Conservation (phyloP, 2,888 invertebrate genomes). For the Dysmachus trigonus region DNA sequence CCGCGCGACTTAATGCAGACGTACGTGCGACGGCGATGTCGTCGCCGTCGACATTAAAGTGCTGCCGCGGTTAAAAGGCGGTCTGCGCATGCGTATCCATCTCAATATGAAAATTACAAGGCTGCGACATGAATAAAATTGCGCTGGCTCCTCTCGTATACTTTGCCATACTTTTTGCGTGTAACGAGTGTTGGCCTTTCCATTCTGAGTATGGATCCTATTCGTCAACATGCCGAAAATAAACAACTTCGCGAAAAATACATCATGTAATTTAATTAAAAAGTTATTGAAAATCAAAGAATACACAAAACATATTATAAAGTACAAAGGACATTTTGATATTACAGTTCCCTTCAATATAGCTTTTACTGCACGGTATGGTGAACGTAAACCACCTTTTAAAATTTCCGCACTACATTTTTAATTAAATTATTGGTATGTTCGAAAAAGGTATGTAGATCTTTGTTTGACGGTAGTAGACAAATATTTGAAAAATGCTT, state of each 20-base stretch:
- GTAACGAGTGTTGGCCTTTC: not conserved
- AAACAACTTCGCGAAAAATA: not conserved
- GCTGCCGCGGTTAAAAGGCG: constrained; percentile 3
- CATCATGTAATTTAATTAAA: no score
- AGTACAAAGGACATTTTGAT: no score
- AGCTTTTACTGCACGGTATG: no score
- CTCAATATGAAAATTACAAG: constrained; percentile 15
- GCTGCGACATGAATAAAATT: constrained; percentile 18
- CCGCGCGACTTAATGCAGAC: not conserved
- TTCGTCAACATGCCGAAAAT: constrained; percentile 7
- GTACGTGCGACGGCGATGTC: not conserved
- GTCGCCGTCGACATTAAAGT: constrained; percentile 28
- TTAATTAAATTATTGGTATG: no score
- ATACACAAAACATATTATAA: no score
- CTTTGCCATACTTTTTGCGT: not conserved
- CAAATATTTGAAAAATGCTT: no score
- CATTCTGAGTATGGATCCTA: not conserved
- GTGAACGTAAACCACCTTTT: no score
- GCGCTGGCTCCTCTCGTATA: not conserved
- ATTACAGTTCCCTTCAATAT: no score
- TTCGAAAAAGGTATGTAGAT: no score
- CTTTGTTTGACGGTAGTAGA: no score
- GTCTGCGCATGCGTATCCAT: constrained; percentile 16
- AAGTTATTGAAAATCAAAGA: no score
- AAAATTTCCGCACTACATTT: no score